Evolutionary conservation across 92 coral and sea anemone genomes (phyloP), one percentile per base, ranked within the genome.

Genomic region (Pocillopora grandis): DNA sequence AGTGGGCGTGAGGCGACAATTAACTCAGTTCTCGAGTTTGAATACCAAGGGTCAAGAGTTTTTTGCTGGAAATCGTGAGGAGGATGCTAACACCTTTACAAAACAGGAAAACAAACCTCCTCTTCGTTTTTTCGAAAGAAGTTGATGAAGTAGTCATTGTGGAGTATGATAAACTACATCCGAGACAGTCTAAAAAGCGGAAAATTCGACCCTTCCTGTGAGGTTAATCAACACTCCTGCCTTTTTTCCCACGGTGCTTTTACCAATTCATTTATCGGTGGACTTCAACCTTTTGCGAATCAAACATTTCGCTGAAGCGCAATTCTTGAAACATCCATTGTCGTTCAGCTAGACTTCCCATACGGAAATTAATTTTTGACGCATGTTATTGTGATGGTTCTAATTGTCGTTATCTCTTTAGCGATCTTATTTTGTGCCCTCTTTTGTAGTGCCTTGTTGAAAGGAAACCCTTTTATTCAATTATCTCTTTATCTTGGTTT

Each of bases 321-420:
- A n/a, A 19, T 20, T 61, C 76, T n/a, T 35, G 21, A 70, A 58
- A 61, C 48, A n/a, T 67, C 74, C 69, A 42, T 10, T 71, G 20
- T 62, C 12, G 65, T 59, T 58, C 75, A n/a, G 58, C 58, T 58
- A 37, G 42, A 2, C 65, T 75, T 73, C 74, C 79, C 80, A 18
- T 75, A 35, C 86, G 86, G 79, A 75, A 83, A 75, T 75, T 72
- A 74, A 56, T 65, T 83, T 74, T 57, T 62, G 21, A 33, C 48
- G 64, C 80, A 83, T 62, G 72, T 63, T 63, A 23, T 35, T 83
- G 58, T 73, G 74, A 48, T 83, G 80, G 56, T 83, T 62, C 72
- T 61, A 74, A 83, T 62, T 42, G 86, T 55, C 72, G 73, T 83
- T 74, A 83, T 83, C 86, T 83, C 71, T 83, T 83, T 35, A 73